Percentiles rank a stretch among this genome's conserved stretches.
phyloP scores from a whole-genome alignment of 2,888 invertebrate species.

The Acanthococcus lagerstroemiae region DNA sequence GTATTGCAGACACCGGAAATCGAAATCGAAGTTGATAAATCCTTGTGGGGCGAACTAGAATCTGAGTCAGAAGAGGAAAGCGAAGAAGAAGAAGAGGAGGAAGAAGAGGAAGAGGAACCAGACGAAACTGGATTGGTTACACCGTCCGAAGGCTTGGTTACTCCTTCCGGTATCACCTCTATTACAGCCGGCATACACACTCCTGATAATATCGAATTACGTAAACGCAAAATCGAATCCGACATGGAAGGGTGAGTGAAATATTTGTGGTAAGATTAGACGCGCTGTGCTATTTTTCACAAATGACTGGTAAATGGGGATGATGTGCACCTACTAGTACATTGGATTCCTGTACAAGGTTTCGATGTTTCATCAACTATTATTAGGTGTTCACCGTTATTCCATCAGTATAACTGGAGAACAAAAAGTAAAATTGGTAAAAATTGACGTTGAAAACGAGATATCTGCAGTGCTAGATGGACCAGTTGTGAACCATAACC shows the following conservation, averaged over 20 bases:
- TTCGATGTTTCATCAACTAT: no score
- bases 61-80: conserved; percentile 69
- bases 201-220: conserved; percentile 93
- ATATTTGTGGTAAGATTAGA: neutral
- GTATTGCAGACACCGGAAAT: conserved; percentile 50
- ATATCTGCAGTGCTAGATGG: no score
- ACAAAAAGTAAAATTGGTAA: no score
- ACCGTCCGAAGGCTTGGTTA: conserved; percentile 84
- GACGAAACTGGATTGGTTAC: conserved; percentile 81
- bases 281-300: neutral
- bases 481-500: no score
- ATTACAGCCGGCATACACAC: conserved; percentile 95
- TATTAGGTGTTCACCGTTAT: no score
- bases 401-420: no score
- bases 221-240: conserved; percentile 91
- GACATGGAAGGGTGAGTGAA: conserved; percentile 82
- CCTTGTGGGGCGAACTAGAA: conserved; percentile 94
- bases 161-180: conserved; percentile 83
- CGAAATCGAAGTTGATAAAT: conserved; percentile 84
- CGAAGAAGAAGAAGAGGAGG: conserved; percentile 55
- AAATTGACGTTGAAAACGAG: no score
- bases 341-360: no score
- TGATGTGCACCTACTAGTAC: no score
- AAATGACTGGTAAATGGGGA: neutral
- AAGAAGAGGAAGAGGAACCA: conserved; percentile 50